Percentiles rank a stretch among this genome's conserved stretches.
Evolutionary conservation across 2,888 invertebrate species (phyloP).

Genomic region (Dryococelus australis): DNA sequence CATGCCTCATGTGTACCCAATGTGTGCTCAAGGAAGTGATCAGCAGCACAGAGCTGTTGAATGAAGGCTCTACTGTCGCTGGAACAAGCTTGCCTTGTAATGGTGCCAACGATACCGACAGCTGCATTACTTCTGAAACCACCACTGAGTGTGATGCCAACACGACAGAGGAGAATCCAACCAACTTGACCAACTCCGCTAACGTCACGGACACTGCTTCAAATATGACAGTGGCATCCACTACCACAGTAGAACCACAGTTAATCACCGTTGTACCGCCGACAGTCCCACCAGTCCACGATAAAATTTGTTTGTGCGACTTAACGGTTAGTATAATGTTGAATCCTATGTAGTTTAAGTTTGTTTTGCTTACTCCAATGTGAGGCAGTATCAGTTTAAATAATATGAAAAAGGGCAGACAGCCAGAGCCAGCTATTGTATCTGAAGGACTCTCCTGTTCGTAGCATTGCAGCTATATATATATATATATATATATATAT

Average conservation of each 20-base stretch:
- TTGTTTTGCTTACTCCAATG: too few relatives aligned
- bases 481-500: too few relatives aligned
- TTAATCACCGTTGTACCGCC: neutral
- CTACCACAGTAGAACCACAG: conserved; percentile 33
- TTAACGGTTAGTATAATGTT: conserved; percentile 58
- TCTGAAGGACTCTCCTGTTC: too few relatives aligned
- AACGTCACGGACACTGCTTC: neutral
- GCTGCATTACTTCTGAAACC: neutral
- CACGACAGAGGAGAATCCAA: neutral
- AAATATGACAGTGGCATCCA: conserved; percentile 31
- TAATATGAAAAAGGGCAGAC: too few relatives aligned
- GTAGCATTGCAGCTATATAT: too few relatives aligned
- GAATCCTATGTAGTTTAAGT: too few relatives aligned
- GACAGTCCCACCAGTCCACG: neutral
- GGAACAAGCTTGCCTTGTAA: too few relatives aligned
- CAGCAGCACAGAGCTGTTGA: neutral
- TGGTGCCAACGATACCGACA: conserved; percentile 6
- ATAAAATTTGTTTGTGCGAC: conserved; percentile 65
- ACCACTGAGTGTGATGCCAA: neutral
- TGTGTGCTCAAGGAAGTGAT: neutral
- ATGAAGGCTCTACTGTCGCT: too few relatives aligned
- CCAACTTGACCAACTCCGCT: neutral
- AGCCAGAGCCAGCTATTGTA: too few relatives aligned
- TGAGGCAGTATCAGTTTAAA: too few relatives aligned
- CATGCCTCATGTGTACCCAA: too few relatives aligned